Evolutionary conservation across 1,140 invertebrate genomes (phyloP).

Genomic region (Aphelenchoides besseyi): DNA sequence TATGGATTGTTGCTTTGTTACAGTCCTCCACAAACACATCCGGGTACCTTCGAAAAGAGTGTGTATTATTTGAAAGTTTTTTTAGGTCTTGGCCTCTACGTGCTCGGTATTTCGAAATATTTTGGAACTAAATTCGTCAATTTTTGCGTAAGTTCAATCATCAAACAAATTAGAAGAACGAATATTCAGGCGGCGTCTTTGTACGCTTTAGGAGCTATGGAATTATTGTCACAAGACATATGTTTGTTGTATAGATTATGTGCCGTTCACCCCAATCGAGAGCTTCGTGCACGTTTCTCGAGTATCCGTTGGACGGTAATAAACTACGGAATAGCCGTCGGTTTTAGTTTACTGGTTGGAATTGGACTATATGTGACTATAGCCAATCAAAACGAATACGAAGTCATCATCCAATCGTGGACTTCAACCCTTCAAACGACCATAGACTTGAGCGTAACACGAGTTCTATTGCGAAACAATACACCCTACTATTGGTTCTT

Average conservation of each 20-base stretch:
- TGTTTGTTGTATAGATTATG: neutral
- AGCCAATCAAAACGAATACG: neutral
- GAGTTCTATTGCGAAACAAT: neutral
- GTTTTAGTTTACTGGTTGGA: neutral
- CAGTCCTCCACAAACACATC: neutral
- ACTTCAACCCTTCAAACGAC: neutral
- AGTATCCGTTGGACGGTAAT: neutral
- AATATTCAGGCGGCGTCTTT: neutral
- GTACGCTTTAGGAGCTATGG: neutral
- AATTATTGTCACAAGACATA: neutral
- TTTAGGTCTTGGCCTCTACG: too few species aligned
- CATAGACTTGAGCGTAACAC: neutral
- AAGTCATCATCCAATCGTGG: conserved; percentile 3
- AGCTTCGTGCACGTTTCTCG: neutral
- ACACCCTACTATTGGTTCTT: neutral
- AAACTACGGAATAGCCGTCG: neutral
- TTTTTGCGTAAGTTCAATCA: neutral
- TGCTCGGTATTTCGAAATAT: too few species aligned
- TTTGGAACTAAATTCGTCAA: neutral
- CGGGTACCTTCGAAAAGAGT: neutral
- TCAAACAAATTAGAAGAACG: too few species aligned
- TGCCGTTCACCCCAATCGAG: conserved; percentile 6
- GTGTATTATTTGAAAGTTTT: too few species aligned
- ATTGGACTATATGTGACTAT: neutral
- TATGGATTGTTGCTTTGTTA: neutral